phyloP scores from a whole-genome alignment of 1,140 invertebrate genomes.

The Papilio helenus region DNA sequence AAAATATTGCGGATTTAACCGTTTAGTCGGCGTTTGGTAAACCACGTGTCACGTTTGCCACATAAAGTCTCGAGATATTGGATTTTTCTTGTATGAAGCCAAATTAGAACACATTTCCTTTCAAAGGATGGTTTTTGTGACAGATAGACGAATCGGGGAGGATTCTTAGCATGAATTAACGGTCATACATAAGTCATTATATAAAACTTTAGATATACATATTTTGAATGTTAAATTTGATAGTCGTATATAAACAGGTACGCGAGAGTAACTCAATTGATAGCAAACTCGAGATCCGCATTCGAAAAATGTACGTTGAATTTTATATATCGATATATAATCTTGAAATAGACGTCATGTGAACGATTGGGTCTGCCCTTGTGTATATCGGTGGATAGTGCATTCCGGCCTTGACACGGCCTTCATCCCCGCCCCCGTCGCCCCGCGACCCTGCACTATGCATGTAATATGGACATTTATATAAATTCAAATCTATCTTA shows the following conservation, averaged over 20 bases:
- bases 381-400: constrained; percentile 44
- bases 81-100: neutral
- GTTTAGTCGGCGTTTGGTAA: neutral
- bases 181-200: neutral
- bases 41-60: neutral
- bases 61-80: neutral
- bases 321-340: constrained; percentile 22
- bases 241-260: neutral
- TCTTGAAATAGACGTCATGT: constrained; percentile 35
- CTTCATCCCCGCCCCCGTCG: constrained; percentile 46
- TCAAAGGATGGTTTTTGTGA: neutral
- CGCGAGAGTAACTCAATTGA: constrained; percentile 7
- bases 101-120: neutral
- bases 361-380: constrained; percentile 39
- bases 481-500: constrained; percentile 14
- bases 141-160: neutral
- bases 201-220: neutral
- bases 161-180: neutral
- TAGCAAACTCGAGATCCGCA: neutral
- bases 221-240: neutral
- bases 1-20: neutral
- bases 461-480: constrained; percentile 23
- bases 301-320: constrained; percentile 13
- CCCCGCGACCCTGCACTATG: constrained; percentile 35
- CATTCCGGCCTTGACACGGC: constrained; percentile 57